A percentile compares a stretch with the other conserved stretches of the same genome.
phyloP scores from a whole-genome alignment of 2,113 vertebrate species.

The Micronycteris hirsuta region DNA sequence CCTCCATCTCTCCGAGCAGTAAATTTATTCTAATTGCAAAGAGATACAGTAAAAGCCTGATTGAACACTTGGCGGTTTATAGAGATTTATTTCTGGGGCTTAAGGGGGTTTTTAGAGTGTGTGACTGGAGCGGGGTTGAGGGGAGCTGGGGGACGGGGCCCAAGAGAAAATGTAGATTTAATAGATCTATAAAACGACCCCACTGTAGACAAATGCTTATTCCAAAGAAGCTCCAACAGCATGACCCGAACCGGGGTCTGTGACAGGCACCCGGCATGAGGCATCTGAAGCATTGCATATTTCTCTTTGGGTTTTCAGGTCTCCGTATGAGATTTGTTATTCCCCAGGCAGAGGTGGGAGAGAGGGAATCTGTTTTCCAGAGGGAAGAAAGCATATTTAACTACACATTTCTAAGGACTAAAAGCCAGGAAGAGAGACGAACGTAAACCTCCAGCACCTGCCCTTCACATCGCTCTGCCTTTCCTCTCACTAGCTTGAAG shows the following conservation, averaged over 20 bases:
- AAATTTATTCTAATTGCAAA: slow-evolving; percentile 87
- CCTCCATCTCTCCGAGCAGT: slow-evolving; percentile 78
- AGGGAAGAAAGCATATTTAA: slow-evolving; percentile 11
- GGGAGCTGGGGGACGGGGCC: slow-evolving; percentile 52
- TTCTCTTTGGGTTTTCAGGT: slow-evolving; percentile 29
- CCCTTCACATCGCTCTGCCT: neutral
- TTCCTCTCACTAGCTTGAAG: neutral
- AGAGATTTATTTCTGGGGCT: slow-evolving; percentile 81
- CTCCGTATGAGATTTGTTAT: slow-evolving; percentile 45
- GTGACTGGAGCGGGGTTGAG: slow-evolving; percentile 54
- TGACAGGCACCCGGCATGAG: neutral
- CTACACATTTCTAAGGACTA: slow-evolving; percentile 10
- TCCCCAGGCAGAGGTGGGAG: neutral
- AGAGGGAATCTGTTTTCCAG: neutral
- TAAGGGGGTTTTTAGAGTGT: slow-evolving; percentile 73
- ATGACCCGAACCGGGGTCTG: slow-evolving; percentile 40
- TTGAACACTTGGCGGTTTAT: slow-evolving; percentile 75
- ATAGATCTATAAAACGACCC: slow-evolving; percentile 77
- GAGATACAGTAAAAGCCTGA: slow-evolving; percentile 80
- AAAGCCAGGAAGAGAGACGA: neutral
- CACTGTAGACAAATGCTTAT: slow-evolving; percentile 63
- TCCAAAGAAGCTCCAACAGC: slow-evolving; percentile 66
- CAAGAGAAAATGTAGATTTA: slow-evolving; percentile 79
- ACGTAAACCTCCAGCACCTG: neutral
- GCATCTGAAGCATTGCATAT: slow-evolving; percentile 35